Conservation (phyloP, 1,140 invertebrate genomes). For the Euglossa dilemma region DNA sequence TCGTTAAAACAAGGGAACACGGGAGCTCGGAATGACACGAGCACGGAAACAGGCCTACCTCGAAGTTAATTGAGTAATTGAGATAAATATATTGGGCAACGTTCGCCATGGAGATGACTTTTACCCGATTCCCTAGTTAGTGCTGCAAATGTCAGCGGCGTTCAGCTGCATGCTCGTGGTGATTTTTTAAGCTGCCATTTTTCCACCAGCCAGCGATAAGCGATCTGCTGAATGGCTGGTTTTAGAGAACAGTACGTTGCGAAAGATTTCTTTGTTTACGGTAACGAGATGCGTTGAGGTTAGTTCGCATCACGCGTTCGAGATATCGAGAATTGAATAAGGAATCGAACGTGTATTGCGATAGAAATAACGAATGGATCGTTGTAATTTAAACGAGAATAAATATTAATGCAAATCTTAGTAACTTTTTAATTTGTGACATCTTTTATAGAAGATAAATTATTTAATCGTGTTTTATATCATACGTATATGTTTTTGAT, state of each 20-base stretch:
- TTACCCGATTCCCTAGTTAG: background rate
- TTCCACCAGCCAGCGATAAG: background rate
- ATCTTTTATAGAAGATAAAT: too few relatives aligned
- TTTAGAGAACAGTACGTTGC: background rate
- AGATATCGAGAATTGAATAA: too few relatives aligned
- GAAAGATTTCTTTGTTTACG: background rate
- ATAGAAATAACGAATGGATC: too few relatives aligned
- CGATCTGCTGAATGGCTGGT: background rate
- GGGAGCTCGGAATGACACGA: background rate
- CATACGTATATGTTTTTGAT: too few relatives aligned
- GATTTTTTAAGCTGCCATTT: background rate
- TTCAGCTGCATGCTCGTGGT: background rate
- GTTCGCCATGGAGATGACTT: background rate
- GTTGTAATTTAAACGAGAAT: too few relatives aligned
- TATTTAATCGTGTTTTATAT: too few relatives aligned
- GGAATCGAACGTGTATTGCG: too few relatives aligned
- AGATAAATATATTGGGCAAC: constrained; percentile 11
- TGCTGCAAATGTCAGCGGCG: background rate
- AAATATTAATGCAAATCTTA: too few relatives aligned
- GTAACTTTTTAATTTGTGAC: too few relatives aligned
- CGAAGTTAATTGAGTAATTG: constrained; percentile 8
- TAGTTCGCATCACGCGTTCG: background rate
- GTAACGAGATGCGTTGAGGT: background rate
- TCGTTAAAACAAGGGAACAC: background rate
- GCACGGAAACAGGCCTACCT: background rate